A percentile compares a stretch with the other conserved stretches of the same genome.
phyloP scores from a whole-genome alignment of 2,888 invertebrate species.

The Sialis lutaria region DNA sequence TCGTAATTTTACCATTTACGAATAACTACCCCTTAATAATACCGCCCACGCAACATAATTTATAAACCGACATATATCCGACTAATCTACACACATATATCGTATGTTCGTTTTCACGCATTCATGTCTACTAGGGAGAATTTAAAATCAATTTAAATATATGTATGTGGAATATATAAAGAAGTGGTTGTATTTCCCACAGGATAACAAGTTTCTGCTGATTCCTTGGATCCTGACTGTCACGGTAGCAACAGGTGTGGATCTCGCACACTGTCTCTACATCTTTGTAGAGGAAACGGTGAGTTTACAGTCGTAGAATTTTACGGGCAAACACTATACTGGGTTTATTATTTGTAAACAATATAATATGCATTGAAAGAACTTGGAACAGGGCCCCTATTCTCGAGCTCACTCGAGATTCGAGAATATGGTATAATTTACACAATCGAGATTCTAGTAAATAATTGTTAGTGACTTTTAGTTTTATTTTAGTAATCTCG shows the following conservation, averaged over 20 bases:
- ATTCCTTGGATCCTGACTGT: slow-evolving; percentile 60
- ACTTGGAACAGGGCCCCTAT: too few relatives aligned
- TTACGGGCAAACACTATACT: too few relatives aligned
- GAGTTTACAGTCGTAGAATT: slow-evolving; percentile 19
- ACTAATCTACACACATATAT: neutral
- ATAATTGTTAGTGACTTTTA: neutral
- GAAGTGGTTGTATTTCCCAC: slow-evolving; percentile 19
- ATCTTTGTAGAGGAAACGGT: slow-evolving; percentile 46
- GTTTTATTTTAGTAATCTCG: too few relatives aligned
- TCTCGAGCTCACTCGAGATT: too few relatives aligned
- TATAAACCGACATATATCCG: neutral
- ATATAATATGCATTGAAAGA: too few relatives aligned
- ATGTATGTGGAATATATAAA: neutral
- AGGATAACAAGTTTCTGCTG: slow-evolving; percentile 53
- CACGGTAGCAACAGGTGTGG: slow-evolving; percentile 43
- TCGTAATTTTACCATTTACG: too few relatives aligned
- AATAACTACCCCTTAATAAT: too few relatives aligned
- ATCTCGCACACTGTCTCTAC: slow-evolving; percentile 47
- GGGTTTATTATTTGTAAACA: too few relatives aligned
- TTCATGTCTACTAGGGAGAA: neutral
- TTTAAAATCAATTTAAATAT: neutral
- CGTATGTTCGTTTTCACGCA: neutral
- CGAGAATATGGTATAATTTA: too few relatives aligned
- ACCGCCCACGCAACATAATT: neutral
- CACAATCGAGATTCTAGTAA: neutral